Conservation (phyloP, 2,888 invertebrate genomes). For the Callyntrura sp. region DNA sequence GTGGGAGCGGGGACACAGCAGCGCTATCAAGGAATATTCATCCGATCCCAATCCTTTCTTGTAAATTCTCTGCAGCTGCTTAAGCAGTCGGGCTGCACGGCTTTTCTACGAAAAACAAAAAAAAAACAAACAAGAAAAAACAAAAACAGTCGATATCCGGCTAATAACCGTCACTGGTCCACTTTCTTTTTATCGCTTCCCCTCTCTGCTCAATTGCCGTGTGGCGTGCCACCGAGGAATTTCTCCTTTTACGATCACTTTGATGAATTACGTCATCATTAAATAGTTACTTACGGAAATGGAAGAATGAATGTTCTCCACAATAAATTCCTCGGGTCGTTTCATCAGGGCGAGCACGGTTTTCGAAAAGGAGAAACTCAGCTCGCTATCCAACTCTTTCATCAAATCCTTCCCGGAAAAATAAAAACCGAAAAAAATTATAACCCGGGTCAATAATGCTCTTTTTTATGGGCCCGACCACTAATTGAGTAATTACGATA, state of each 20-base stretch:
- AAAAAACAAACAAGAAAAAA: neutral
- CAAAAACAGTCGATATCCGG: too few relatives aligned
- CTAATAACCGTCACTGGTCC: neutral
- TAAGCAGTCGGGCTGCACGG: constrained; percentile 1
- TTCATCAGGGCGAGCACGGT: constrained; percentile 85
- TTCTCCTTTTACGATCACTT: too few relatives aligned
- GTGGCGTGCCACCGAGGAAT: neutral
- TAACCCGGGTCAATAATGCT: too few relatives aligned
- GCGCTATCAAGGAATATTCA: constrained; percentile 85
- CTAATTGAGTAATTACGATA: neutral
- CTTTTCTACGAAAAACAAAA: neutral
- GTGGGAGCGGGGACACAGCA: constrained; percentile 85
- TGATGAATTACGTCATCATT: neutral
- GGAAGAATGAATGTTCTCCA: constrained; percentile 85
- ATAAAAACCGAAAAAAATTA: neutral
- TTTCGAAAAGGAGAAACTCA: constrained; percentile 86
- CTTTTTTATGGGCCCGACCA: too few relatives aligned
- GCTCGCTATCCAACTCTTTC: constrained; percentile 84
- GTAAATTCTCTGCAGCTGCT: constrained; percentile 37
- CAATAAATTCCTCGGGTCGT: constrained; percentile 85
- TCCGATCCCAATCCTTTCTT: constrained; percentile 85
- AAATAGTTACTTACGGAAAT: constrained; percentile 85
- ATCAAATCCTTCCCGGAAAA: constrained; percentile 83
- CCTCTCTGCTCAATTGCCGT: neutral
- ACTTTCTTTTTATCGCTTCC: neutral